phyloP scores from a whole-genome alignment of 2,797 vertebrate genomes.

The Sebastes matsubarae region DNA sequence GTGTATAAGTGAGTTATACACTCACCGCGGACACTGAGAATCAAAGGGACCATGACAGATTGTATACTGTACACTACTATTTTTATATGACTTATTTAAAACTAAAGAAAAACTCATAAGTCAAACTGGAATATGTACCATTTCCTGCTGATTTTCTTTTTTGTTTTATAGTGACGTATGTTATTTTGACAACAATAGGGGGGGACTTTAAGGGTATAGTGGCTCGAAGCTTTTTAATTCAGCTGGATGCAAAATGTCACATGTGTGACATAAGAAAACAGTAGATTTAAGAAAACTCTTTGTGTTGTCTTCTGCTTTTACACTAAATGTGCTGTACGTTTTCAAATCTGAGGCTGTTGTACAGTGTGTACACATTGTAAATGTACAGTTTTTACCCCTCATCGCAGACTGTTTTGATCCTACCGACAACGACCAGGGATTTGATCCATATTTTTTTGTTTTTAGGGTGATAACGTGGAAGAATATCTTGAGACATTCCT shows the following conservation, averaged over 20 bases:
- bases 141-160: conserved; percentile 24
- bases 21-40: conserved; percentile 23
- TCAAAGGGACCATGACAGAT: conserved; percentile 48
- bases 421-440: conserved; percentile 40
- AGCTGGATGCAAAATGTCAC: conserved; percentile 17
- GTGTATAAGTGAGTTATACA: not conserved
- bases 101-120: conserved; percentile 6
- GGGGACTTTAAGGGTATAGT: conserved; percentile 10
- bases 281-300: conserved; percentile 8
- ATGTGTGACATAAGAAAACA: not conserved
- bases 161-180: conserved; percentile 39
- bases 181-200: not conserved
- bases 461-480: conserved; percentile 6
- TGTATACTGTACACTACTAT: conserved; percentile 60
- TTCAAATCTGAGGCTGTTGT: conserved; percentile 22
- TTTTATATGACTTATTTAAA: conserved; percentile 74
- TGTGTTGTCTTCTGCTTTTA: conserved; percentile 38
- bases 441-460: conserved; percentile 7
- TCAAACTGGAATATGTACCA: conserved; percentile 30
- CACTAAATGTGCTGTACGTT: conserved; percentile 37
- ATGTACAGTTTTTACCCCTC: conserved; percentile 54
- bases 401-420: conserved; percentile 55
- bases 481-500: conserved; percentile 62
- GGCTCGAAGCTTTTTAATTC: conserved; percentile 30
- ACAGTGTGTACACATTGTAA: conserved; percentile 29